Conservation (phyloP, 2,797 vertebrate genomes). For the Adrianichthys oophorus region DNA sequence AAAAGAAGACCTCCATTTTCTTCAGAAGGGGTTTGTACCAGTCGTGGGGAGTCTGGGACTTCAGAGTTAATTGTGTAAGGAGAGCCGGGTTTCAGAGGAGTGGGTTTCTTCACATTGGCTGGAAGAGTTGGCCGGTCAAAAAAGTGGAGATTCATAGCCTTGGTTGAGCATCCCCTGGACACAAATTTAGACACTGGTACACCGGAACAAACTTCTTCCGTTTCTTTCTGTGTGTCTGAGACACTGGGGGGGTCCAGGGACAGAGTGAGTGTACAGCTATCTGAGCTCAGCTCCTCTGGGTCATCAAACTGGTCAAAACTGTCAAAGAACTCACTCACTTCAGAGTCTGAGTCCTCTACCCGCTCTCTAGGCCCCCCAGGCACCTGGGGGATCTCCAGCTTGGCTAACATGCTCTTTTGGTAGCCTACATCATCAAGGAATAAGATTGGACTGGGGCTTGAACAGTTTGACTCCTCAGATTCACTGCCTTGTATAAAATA, state of each 20-base stretch:
- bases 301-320: conserved; percentile 99
- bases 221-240: conserved; percentile 64
- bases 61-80: conserved; percentile 83
- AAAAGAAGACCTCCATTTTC: conserved; percentile 87
- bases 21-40: conserved; percentile 82
- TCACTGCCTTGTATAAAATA: conserved; percentile 83
- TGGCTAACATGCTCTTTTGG: conserved; percentile 94
- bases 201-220: conserved; percentile 44
- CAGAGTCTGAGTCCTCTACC: conserved; percentile 97
- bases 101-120: conserved; percentile 93
- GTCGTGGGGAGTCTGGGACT: conserved; percentile 87
- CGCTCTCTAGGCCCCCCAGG: conserved; percentile 89
- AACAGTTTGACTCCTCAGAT: conserved; percentile 94
- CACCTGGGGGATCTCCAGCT: conserved; percentile 93
- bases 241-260: conserved; percentile 71
- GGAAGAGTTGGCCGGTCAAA: conserved; percentile 90
- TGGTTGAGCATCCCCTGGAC: conserved; percentile 74
- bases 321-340: conserved; percentile 99
- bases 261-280: conserved; percentile 70
- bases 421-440: conserved; percentile 98
- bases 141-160: conserved; percentile 91
- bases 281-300: conserved; percentile 76
- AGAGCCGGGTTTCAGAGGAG: conserved; percentile 92
- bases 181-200: conserved; percentile 66
- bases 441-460: conserved; percentile 96